phyloP scores from a whole-genome alignment of 2,888 invertebrate genomes.

The Thalpophila matura region DNA sequence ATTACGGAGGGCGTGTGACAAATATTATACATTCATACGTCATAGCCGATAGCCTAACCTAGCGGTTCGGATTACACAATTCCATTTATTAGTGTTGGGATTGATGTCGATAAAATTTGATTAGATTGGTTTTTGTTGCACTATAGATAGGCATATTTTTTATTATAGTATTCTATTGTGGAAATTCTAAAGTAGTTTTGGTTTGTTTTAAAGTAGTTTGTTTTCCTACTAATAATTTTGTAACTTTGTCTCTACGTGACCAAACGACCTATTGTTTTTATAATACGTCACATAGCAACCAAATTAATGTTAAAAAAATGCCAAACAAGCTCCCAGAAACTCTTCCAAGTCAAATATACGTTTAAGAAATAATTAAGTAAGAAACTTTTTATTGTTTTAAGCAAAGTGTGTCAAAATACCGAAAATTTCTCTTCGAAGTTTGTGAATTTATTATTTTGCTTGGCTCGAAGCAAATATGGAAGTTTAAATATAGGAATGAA shows the following conservation, averaged over 20 bases:
- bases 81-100: slow-evolving; percentile 69
- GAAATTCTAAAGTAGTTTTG: not conserved
- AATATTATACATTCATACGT: slow-evolving; percentile 81
- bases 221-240: too few relatives aligned
- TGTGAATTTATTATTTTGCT: slow-evolving; percentile 54
- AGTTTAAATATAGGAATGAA: slow-evolving; percentile 33
- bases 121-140: not conserved
- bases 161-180: not conserved
- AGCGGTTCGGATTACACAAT: slow-evolving; percentile 81
- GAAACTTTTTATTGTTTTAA: slow-evolving; percentile 54
- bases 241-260: too few relatives aligned
- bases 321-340: slow-evolving; percentile 15
- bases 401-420: slow-evolving; percentile 53
- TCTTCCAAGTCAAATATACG: slow-evolving; percentile 43
- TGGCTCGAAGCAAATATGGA: slow-evolving; percentile 56
- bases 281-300: slow-evolving; percentile 1
- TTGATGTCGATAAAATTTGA: slow-evolving; percentile 37
- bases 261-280: slow-evolving; percentile 2
- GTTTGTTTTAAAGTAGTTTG: too few relatives aligned
- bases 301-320: slow-evolving; percentile 24
- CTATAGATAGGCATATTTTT: not conserved
- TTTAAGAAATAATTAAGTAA: slow-evolving; percentile 40
- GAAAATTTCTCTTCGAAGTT: slow-evolving; percentile 37
- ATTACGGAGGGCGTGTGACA: slow-evolving; percentile 66
- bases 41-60: slow-evolving; percentile 72